A percentile compares a stretch with the other conserved stretches of the same genome.
phyloP scores from a whole-genome alignment of 2,888 invertebrate genomes.

The Callimorpha dominula region DNA sequence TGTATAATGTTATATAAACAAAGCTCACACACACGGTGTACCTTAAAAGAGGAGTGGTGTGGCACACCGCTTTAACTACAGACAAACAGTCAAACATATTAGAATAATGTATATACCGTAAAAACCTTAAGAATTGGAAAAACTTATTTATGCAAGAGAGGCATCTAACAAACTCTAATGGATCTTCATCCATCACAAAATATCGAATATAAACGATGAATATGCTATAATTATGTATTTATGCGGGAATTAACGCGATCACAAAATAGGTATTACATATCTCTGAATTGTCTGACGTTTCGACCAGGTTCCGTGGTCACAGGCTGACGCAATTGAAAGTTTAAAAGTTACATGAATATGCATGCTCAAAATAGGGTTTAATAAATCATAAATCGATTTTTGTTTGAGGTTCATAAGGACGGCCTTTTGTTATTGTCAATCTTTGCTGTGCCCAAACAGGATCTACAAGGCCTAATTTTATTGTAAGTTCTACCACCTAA shows the following conservation, averaged over 20 bases:
- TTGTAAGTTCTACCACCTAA: no score
- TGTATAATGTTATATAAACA: slow-evolving; percentile 19
- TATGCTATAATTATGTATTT: no score
- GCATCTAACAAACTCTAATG: neutral
- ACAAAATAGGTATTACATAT: no score
- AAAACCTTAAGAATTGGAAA: neutral
- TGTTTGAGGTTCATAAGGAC: neutral
- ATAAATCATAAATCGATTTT: neutral
- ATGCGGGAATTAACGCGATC: no score
- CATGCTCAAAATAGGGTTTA: neutral
- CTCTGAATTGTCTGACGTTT: no score
- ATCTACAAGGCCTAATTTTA: no score
- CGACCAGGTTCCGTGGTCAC: no score
- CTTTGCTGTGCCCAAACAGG: no score
- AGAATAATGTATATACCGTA: slow-evolving; percentile 8
- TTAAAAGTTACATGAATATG: no score
- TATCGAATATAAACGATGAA: no score
- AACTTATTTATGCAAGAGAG: neutral
- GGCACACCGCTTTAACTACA: slow-evolving; percentile 71
- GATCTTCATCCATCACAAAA: neutral
- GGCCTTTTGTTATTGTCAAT: no score
- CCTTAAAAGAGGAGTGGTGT: slow-evolving; percentile 69
- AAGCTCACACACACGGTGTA: slow-evolving; percentile 51
- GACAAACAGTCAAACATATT: slow-evolving; percentile 31
- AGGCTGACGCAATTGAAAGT: no score